Evolutionary conservation across 2,888 invertebrate genomes (phyloP).

Genomic region (Galerucella pusilla): DNA sequence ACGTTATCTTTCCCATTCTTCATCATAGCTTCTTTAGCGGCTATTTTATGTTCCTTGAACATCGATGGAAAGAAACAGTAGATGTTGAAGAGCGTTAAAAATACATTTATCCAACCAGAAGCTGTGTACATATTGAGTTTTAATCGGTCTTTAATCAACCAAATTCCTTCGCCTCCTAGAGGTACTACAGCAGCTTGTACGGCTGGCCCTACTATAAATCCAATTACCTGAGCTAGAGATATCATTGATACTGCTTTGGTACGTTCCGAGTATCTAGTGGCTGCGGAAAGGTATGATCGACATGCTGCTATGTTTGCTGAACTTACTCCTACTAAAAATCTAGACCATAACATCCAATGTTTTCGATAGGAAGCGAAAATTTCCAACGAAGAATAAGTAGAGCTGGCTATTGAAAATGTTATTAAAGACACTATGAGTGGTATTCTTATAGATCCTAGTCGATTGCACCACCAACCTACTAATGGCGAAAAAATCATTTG

Average conservation of each 20-base stretch:
- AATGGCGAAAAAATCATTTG: conserved; percentile 89
- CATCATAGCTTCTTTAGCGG: conserved; percentile 82
- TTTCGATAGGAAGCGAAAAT: conserved; percentile 72
- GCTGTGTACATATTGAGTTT: conserved; percentile 89
- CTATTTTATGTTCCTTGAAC: conserved; percentile 82
- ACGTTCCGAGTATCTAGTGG: conserved; percentile 82
- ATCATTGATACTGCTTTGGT: conserved; percentile 87
- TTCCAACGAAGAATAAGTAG: conserved; percentile 80
- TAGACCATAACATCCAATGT: conserved; percentile 79
- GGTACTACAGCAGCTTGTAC: conserved; percentile 85
- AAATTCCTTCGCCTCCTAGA: conserved; percentile 75
- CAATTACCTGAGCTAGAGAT: conserved; percentile 86
- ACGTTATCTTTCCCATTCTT: conserved; percentile 78
- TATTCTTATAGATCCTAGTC: conserved; percentile 75
- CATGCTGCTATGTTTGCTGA: conserved; percentile 88
- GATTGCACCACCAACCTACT: conserved; percentile 87
- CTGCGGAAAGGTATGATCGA: conserved; percentile 85
- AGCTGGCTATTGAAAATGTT: conserved; percentile 79
- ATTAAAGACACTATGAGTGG: conserved; percentile 78
- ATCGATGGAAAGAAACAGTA: conserved; percentile 78
- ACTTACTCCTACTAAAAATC: conserved; percentile 86
- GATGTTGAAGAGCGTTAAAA: conserved; percentile 79
- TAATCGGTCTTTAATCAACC: conserved; percentile 67
- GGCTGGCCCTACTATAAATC: conserved; percentile 88
- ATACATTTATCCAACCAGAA: conserved; percentile 82